Conservation (phyloP, 2,888 invertebrate genomes). For the Quadroppia sp. region DNA sequence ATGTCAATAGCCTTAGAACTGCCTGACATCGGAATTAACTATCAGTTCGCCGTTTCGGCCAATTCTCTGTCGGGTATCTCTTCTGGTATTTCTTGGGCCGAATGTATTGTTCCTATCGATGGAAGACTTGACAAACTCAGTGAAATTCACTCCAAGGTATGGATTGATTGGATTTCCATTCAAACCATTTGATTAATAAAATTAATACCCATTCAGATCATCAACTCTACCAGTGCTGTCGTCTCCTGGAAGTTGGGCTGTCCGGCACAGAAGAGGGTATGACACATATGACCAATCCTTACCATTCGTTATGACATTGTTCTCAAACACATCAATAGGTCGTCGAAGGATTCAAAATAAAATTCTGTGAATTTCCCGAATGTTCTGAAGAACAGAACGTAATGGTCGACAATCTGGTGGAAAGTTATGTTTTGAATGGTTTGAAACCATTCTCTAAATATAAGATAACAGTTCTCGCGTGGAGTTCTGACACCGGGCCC, state of each 20-base stretch:
- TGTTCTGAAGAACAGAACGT: background rate
- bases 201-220: too few relatives aligned
- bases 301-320: too few relatives aligned
- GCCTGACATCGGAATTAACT: conserved; percentile 39
- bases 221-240: conserved; percentile 39
- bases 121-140: conserved; percentile 44
- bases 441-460: conserved; percentile 43
- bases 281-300: too few relatives aligned
- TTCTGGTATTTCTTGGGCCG: conserved; percentile 46
- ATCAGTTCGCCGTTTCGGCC: conserved; percentile 45
- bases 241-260: conserved; percentile 45
- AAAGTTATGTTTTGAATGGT: conserved; percentile 37
- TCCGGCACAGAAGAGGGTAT: conserved; percentile 44
- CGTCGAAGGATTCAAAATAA: conserved; percentile 44
- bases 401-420: background rate
- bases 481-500: conserved; percentile 38
- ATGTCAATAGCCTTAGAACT: conserved; percentile 39
- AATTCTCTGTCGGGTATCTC: conserved; percentile 16
- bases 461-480: conserved; percentile 41
- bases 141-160: conserved; percentile 35
- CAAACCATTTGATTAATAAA: too few relatives aligned
- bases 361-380: conserved; percentile 38
- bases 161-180: too few relatives aligned
- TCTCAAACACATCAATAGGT: too few relatives aligned
- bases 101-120: conserved; percentile 44